Evolutionary conservation across 1,140 invertebrate genomes (phyloP), one percentile per base, ranked within the genome.

Genomic region (Drosophila nasuta): DNA sequence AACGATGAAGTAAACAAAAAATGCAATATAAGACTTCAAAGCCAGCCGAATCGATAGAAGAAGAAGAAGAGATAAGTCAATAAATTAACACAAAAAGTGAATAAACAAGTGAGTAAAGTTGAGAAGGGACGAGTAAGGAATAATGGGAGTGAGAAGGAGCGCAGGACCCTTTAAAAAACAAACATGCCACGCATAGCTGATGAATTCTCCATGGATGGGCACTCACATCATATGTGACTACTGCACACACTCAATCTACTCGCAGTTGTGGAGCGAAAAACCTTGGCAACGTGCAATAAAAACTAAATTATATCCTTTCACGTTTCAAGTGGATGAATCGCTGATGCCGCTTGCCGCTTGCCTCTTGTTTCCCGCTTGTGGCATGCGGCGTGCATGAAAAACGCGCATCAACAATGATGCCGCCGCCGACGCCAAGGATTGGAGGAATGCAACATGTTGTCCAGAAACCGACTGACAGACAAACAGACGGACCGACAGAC

Each of bases 261-360:
- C 38, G 1, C 0, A 30, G 13, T 46, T 48, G 38, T n/a, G 25
- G 10, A 41, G 35, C 43, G 52, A 59, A 82, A 74, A 82, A 77
- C 63, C 65, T 62, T 65, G 45, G 62, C 58, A 73, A 68, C 64
- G 65, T 64, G 81, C 78, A 85, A 88, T 88, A 88, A 89, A 88
- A 88, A 90, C 85, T 85, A 88, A 88, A 88, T 88, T 88, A 88
- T 87, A 87, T 88, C 85, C 85, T 88, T 88, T 83, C 85, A 71
- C 72, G 68, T 68, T 54, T 89, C 81, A 89, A 83, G 85, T 89
- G 77, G 77, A n/a, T 54, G 45, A 57, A 30, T 58, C 58, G 56
- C 5, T 33, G 38, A 41, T 33, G 62, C 52, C 48, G 35, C 20
- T 49, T 25, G 17, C 48, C 17, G 15, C 7, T 17, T 33, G 33